Evolutionary conservation across 2,888 invertebrate genomes (phyloP), one percentile per base, ranked within the genome.

Genomic region (Ichneumoninae sp.): DNA sequence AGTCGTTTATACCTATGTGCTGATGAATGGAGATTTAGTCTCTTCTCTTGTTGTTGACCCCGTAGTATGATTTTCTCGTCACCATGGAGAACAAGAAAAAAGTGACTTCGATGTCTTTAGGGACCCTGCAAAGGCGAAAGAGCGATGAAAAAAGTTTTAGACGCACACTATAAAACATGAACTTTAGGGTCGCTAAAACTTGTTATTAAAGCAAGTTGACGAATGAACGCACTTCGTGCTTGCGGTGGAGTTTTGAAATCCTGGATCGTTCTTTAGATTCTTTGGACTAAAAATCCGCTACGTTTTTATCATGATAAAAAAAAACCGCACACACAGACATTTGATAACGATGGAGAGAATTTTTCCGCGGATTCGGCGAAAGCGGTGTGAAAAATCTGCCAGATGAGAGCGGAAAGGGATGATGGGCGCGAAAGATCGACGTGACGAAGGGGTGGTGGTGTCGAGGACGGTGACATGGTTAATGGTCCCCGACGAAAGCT

Each of bases 401-500:
- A 33, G 16, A 47, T 36, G 40, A 66, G 30, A 19, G 22, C 16
- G 33, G 16, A 57, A 57, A 70, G 10, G 47, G 47, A 57, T 50
- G 19, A 54, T 60, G 60, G 16, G 50, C 26, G 63, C 54, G 33
- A 63, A 66, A 57, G 66, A 44, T 52, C 22, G 73, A 47, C 73
- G 75, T 63, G 19, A 22, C 63, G 63, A 47, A n/a, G 30, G 52
- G 19, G 30, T 52, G 71, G 66, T 60, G 40, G 50, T 16, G 66
- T 40, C 60, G 13, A 30, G 33, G 71, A 71, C 60, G 68, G 73
- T 77, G 83, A 73, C 77, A 63, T 68, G 73, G 71, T 73, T 74
- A 54, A 68, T 74, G 77, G 77, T 83, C 54, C 73, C 22, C 22
- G 80, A 47, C 68, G 73, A 81, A 77, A 60, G 83, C 76, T 80